Base-by-base conservation (phyloP, 2,797 vertebrate species). In the Dicrostonyx torquatus region DNA sequence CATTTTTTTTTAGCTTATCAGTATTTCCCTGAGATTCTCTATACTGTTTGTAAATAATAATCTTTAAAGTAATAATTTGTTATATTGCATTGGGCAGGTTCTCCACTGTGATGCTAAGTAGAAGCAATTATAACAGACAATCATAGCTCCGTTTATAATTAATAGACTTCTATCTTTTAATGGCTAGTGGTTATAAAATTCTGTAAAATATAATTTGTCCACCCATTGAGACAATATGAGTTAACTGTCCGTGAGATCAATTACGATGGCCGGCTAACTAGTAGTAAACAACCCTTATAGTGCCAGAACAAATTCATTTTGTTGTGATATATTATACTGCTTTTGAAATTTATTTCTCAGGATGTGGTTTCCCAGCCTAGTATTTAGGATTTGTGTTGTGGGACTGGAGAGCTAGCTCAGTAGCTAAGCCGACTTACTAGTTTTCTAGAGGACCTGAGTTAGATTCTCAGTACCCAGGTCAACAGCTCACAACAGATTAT, bases 21-120 rank as follows among this genome's bases (percentile, higher is more conserved):
- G 34, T 70, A 78, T 58, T 85, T 75, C 45, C 53, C 86, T 34
- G 45, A 89, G 85, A 48, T 89, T 94, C 80, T 83, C 75, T 91
- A 62, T 5, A 24, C 37, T 84, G 10, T 89, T 22, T 87, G 26
- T 64, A 6, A 95, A 62, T 83, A 68, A 87, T 43, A 58, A 64
- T 40, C 6, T 11, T 86, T 89, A 60, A 34, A 72, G 40, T n/a
- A 31, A 40, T 55, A 72, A 55, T 40, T 94, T 89, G 5, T 58
- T 82, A 80, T 43, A 73, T 75, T 79, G 0, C 9, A 80, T 2
- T 55, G 20, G 24, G 9, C 70, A 70, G 5, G 0, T 91, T 22
- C 50, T 87, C 24, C 14, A 29, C 24, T 37, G 9, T 73, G 50
- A 76, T 84, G 10, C 17, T 64, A 5, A 70, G 31, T 1, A 91